These are phyloP conservation scores for Tachysurus fulvidraco DNA, from an alignment of 2,113 vertebrate species.

Conservation along the genomic window DNA sequence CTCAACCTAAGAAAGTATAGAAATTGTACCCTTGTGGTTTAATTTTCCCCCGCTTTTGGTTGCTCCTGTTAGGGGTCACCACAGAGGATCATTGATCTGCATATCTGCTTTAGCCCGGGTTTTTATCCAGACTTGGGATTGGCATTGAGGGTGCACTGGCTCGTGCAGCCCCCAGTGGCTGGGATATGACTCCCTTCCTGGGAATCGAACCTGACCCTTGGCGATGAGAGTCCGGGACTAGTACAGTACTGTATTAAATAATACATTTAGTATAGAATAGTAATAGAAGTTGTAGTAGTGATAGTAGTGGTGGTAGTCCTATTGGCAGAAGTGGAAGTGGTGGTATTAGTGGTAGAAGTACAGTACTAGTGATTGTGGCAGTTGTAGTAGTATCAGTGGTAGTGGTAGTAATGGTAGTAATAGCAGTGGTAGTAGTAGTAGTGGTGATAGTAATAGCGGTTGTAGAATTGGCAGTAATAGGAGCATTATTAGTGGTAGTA, in stretches of 20 bases:
- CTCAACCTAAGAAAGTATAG: background rate
- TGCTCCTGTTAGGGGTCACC: too few relatives aligned
- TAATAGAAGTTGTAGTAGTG: background rate
- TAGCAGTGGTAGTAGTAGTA: background rate
- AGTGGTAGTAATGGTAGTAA: background rate
- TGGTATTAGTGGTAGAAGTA: background rate
- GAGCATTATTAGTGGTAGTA: background rate
- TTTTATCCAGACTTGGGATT: too few relatives aligned
- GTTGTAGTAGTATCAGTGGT: background rate
- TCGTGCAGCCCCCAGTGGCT: too few relatives aligned
- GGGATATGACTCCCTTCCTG: too few relatives aligned
- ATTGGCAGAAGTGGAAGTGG: background rate
- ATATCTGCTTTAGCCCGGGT: too few relatives aligned
- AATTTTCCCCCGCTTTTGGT: too few relatives aligned
- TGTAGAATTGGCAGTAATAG: background rate
- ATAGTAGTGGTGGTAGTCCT: background rate
- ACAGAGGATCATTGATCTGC: too few relatives aligned
- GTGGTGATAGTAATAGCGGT: background rate
- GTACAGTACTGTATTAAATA: background rate
- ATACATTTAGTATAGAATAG: background rate
- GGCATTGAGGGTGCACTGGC: too few relatives aligned
- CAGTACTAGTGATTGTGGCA: background rate
- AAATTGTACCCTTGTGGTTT: background rate
- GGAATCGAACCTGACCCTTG: too few relatives aligned
- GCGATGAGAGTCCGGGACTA: too few relatives aligned